Percentiles rank a stretch among this genome's conserved stretches.
Evolutionary conservation across 1,140 invertebrate species (phyloP).

Genomic region (Drosophila biarmipes): DNA sequence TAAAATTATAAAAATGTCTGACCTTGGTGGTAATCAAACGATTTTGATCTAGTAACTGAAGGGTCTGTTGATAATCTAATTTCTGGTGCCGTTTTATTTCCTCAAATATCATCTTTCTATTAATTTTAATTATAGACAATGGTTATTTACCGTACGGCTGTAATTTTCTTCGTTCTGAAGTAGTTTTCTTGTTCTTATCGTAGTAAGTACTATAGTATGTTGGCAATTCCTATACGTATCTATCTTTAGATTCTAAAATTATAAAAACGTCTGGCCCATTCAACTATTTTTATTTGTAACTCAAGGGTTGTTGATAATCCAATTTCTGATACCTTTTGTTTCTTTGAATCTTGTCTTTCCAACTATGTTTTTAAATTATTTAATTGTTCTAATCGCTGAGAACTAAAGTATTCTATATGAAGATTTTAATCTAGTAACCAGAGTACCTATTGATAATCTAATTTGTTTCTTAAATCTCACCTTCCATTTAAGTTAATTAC

Average conservation of each 20-base stretch:
- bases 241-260: too few species aligned
- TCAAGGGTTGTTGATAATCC: too few species aligned
- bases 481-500: conserved; percentile 9
- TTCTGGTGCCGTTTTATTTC: not conserved
- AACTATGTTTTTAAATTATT: too few species aligned
- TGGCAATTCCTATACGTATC: too few species aligned
- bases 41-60: conserved; percentile 7
- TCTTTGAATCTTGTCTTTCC: too few species aligned
- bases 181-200: conserved; percentile 14
- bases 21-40: conserved; percentile 8
- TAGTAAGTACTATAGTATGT: too few species aligned
- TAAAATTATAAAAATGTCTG: conserved; percentile 22
- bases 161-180: conserved; percentile 9
- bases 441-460: conserved; percentile 2
- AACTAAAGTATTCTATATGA: too few species aligned
- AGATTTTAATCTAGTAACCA: conserved; percentile 8
- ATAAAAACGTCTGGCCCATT: too few species aligned
- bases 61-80: conserved; percentile 8
- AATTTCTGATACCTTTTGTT: too few species aligned
- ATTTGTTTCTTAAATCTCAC: not conserved
- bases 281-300: too few species aligned
- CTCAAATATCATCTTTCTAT: not conserved
- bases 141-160: too few species aligned
- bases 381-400: too few species aligned
- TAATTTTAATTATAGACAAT: conserved; percentile 17